Evolutionary conservation across 2,888 invertebrate genomes (phyloP).

Genomic region (Pachydiplax longipennis): DNA sequence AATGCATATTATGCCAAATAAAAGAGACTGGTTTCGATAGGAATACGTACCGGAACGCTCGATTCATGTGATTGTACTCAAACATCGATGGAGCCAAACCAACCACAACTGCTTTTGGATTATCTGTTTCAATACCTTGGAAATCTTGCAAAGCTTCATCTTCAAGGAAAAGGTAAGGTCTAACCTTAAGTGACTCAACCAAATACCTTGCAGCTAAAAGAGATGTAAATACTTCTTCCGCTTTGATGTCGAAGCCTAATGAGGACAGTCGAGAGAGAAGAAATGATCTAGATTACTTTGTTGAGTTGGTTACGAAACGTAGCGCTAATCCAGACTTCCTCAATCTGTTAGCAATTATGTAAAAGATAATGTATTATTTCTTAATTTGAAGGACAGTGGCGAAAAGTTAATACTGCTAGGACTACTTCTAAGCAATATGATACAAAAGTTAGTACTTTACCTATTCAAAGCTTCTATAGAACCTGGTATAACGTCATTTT

Average conservation of each 20-base stretch:
- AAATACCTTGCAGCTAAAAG: conserved; percentile 72
- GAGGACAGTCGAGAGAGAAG: conserved; percentile 68
- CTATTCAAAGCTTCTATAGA: conserved; percentile 73
- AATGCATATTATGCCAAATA: background rate
- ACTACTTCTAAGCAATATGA: background rate
- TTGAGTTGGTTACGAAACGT: conserved; percentile 87
- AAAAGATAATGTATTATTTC: background rate
- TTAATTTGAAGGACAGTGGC: too few species aligned
- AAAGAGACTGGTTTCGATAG: conserved; percentile 11
- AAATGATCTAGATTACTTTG: conserved; percentile 75
- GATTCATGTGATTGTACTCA: conserved; percentile 73
- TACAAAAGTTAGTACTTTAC: conserved; percentile 57
- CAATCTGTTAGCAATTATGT: conserved; percentile 61
- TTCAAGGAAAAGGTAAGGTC: conserved; percentile 76
- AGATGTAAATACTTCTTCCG: conserved; percentile 78
- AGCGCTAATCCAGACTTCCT: conserved; percentile 65
- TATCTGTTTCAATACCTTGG: conserved; percentile 62
- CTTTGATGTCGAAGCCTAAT: conserved; percentile 73
- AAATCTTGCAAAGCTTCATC: conserved; percentile 80
- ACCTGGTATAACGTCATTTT: conserved; percentile 71
- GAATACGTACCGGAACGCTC: conserved; percentile 70
- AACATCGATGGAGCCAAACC: conserved; percentile 82
- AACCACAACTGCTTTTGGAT: conserved; percentile 76
- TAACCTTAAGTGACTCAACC: conserved; percentile 65
- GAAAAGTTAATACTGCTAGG: background rate